Conservation (phyloP, 2,888 invertebrate genomes). For the Punctoribates punctum region DNA sequence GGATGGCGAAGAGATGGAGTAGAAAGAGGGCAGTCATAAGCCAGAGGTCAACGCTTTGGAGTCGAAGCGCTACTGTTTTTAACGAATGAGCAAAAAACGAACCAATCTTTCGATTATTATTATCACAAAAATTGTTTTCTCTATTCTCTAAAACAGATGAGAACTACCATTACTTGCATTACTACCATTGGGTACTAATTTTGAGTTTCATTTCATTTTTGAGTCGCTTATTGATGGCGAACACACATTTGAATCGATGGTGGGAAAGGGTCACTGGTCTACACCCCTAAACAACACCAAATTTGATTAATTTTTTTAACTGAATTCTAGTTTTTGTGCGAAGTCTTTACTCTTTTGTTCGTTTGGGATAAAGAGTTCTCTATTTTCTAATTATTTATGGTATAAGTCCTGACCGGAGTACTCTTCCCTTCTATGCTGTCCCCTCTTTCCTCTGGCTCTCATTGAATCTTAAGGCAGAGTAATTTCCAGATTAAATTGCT, state of each 20-base stretch:
- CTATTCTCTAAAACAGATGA: neutral
- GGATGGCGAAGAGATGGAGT: neutral
- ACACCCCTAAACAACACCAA: constrained; percentile 25
- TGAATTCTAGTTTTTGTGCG: neutral
- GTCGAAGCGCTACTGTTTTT: constrained; percentile 22
- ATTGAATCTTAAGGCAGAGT: constrained; percentile 18
- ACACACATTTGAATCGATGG: neutral
- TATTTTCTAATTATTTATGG: constrained; percentile 33
- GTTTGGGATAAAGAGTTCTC: constrained; percentile 18
- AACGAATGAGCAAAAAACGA: neutral
- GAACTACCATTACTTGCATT: no score
- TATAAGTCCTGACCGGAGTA: neutral
- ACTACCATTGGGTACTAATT: neutral
- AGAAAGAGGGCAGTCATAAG: neutral
- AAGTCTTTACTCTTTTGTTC: constrained; percentile 21
- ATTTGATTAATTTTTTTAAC: constrained; percentile 35
- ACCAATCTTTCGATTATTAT: neutral
- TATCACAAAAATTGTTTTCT: constrained; percentile 10
- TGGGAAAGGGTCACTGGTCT: constrained; percentile 33
- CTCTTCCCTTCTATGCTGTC: neutral
- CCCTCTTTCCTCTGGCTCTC: neutral
- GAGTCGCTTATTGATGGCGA: constrained; percentile 11
- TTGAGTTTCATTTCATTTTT: neutral
- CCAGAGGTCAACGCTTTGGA: constrained; percentile 19
- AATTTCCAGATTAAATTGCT: constrained; percentile 33